Evolutionary conservation across 2,113 vertebrate species (phyloP), one percentile per base, ranked within the genome.

Genomic region (Sorex araneus): DNA sequence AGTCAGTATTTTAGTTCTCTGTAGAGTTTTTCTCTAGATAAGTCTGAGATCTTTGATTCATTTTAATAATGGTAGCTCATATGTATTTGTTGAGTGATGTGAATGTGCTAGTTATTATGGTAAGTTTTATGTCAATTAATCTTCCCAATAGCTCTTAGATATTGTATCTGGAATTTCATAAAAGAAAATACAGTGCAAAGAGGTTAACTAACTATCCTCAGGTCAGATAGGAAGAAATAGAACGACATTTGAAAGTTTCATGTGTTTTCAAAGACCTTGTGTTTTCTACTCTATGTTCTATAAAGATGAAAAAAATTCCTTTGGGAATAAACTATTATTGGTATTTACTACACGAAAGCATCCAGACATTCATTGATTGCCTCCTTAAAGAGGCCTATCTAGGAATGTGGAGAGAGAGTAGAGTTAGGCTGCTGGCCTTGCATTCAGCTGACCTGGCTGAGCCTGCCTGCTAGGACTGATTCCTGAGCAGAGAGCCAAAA

Each of bases 281-380:
- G 73, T 92, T 84, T 79, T 60, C 63, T 40, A 43, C 28, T 90
- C 1, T 27, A 0, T 82, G 4, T 19, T 95, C 89, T 94, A 64
- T 66, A 89, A 4, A 79, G 71, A 89, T 78, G 76, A 85, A 79
- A 76, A 84, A 32, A 84, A 81, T 67, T 12, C 16, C 63, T 85
- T 30, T 87, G 66, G 64, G 34, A 40, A 27, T 9, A 23, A 67
- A 60, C 9, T 54, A 60, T 19, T 69, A 9, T 30, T 92, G 25
- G 4, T 73, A 45, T 71, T 90, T 40, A 43, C 32, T 47, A 32
- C 45, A 10, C 9, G 43, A 30, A 30, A 30, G 10, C 75, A 79
- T 32, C 34, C 8, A 71, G 70, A 36, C 40, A 89, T 69, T 63
- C 25, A 50, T 10, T 23, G 54, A 73, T n/a, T 34, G 7, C 32